Evolutionary conservation across 2,888 invertebrate species (phyloP), one percentile per base, ranked within the genome.

Genomic region (Cataglyphis rosenhaueri): DNA sequence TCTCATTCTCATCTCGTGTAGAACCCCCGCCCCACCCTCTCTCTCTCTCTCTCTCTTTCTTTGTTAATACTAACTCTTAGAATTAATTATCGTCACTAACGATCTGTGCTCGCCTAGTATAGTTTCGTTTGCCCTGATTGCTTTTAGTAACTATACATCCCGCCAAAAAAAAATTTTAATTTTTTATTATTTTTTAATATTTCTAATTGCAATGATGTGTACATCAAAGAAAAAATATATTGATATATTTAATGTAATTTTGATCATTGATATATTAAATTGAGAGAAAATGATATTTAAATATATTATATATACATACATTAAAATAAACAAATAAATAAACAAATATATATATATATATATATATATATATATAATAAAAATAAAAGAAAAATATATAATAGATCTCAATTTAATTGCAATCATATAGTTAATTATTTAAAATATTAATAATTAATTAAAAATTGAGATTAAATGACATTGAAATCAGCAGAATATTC

Each of bases 31-130:
- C 81, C 79, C 3, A 0, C 52, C 21, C 21, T 21, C 21, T 21
- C 21, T 21, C 21, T 21, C 21, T 12, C 8, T 18, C 15, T 44
- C 35, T 44, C 3, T 61, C 6, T 48, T 6, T 76, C 52, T 82
- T 71, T 68, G 76, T 82, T 87, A 83, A 88, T 86, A 89, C 86
- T 87, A 83, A 74, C 79, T 85, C 87, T 87, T 83, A 64, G 87
- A 89, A 90, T 89, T 90, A 89, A 89, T 89, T 89, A 90, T 85
- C 87, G 62, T 78, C 71, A 70, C 81, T 89, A 86, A 86, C 84
- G 85, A 86, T 57, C 83, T 79, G 73, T 82, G 82, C 62, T 55
- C 48, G n/a, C 12, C n/a, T 48, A 62, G 0, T 62, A 12, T 48
- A 4, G 29, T 76, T 76, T 62, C 79, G 62, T 82, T 71, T 71